These are phyloP conservation scores for Machimus atricapillus DNA, from an alignment of 2,888 invertebrate species.

Conservation along the genomic window DNA sequence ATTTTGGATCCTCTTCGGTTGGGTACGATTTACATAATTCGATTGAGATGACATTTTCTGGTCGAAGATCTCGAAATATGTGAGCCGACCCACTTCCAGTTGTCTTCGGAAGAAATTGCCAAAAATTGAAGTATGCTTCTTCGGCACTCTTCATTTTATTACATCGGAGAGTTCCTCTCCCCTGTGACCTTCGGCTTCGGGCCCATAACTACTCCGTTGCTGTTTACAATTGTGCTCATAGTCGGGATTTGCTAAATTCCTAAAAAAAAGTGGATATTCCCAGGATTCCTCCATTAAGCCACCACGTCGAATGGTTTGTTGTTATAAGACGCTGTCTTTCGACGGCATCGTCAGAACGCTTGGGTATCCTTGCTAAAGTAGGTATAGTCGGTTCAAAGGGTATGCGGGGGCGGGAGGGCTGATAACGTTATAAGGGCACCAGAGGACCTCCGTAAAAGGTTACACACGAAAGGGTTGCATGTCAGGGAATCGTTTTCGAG, in stretches of 20 bases:
- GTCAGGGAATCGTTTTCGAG: slow-evolving; percentile 7
- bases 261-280: slow-evolving; percentile 15
- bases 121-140: slow-evolving; percentile 23
- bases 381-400: not conserved
- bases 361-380: not conserved
- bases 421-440: not conserved
- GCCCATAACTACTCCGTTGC: not conserved
- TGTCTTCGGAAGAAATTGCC: not conserved
- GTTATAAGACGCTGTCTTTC: not conserved
- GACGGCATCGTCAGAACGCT: not conserved
- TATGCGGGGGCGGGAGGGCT: not conserved
- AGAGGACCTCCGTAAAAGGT: slow-evolving; percentile 4
- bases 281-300: not conserved
- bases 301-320: slow-evolving; percentile 3
- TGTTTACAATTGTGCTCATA: not conserved
- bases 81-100: not conserved
- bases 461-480: not conserved
- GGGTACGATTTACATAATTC: slow-evolving; percentile 20
- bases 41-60: slow-evolving; percentile 17
- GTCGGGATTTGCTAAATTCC: slow-evolving; percentile 16
- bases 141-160: not conserved
- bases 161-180: not conserved
- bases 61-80: not conserved
- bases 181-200: not conserved
- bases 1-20: not conserved